Conservation (phyloP, 2,797 vertebrate species). For the Momotus momota region DNA sequence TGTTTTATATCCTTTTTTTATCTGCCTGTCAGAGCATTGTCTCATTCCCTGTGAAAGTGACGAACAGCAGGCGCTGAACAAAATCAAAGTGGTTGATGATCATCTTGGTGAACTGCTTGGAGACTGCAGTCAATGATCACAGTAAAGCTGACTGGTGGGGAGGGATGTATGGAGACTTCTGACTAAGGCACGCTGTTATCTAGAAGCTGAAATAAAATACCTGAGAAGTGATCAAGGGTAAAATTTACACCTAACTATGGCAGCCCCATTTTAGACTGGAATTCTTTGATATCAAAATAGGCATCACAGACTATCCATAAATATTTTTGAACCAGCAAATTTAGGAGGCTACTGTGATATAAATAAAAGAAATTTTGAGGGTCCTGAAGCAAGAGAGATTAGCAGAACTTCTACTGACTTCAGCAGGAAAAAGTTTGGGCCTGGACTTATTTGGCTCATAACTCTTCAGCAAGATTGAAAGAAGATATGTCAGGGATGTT, state of each 20-base stretch:
- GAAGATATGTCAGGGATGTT: not conserved
- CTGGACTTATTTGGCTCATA: not conserved
- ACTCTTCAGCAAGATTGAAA: constrained; percentile 12
- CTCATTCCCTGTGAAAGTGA: not conserved
- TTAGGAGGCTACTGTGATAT: not conserved
- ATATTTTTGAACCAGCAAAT: not conserved
- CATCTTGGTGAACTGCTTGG: not conserved
- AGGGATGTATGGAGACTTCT: not conserved
- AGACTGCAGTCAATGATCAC: not conserved
- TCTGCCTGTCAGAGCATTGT: not conserved
- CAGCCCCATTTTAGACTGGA: not conserved
- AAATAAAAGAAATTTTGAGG: not conserved
- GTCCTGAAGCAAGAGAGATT: not conserved
- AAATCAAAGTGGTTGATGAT: constrained; percentile 8
- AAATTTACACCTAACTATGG: not conserved
- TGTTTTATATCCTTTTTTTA: not conserved
- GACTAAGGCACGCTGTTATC: not conserved
- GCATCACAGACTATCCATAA: not conserved
- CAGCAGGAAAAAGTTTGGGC: not conserved
- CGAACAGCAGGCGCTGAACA: not conserved
- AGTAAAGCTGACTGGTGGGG: not conserved
- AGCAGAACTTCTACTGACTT: not conserved
- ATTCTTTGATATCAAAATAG: not conserved
- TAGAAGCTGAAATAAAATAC: not conserved
- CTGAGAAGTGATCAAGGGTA: not conserved